A percentile compares a stretch with the other conserved stretches of the same genome.
Conservation (phyloP, 2,113 vertebrate genomes). For the Sinosuthora webbiana region DNA sequence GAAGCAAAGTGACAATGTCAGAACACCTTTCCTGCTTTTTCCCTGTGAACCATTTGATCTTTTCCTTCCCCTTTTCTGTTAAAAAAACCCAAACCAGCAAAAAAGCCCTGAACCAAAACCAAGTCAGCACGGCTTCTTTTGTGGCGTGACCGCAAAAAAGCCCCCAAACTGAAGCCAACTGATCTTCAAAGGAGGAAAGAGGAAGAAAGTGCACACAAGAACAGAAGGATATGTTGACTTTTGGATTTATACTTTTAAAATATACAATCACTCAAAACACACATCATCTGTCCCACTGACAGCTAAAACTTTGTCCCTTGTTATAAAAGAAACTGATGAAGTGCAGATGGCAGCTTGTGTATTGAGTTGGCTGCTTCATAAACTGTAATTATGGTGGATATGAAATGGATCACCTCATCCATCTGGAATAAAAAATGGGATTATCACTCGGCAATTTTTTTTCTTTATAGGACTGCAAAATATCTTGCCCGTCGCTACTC, state of each 20-base stretch:
- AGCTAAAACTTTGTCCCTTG: background rate
- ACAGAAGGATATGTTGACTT: background rate
- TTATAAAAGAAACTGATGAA: background rate
- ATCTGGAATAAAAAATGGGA: conserved; percentile 36
- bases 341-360: conserved; percentile 6
- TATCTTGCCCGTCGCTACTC: conserved; percentile 1
- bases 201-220: background rate
- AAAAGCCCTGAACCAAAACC: background rate
- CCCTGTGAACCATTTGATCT: background rate
- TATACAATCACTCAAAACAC: background rate
- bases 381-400: background rate
- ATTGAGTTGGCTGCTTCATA: background rate
- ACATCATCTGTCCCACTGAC: background rate
- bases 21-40: background rate
- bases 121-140: background rate
- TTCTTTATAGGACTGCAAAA: background rate
- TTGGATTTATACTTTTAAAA: conserved; percentile 9
- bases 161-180: background rate
- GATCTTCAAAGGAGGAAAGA: background rate
- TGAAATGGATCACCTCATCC: conserved; percentile 20
- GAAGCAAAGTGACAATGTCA: background rate
- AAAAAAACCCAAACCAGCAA: background rate
- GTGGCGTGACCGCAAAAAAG: background rate
- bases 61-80: background rate
- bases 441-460: background rate